Base-by-base conservation (phyloP, 2,797 vertebrate species). In the Heliangelus exortis region DNA sequence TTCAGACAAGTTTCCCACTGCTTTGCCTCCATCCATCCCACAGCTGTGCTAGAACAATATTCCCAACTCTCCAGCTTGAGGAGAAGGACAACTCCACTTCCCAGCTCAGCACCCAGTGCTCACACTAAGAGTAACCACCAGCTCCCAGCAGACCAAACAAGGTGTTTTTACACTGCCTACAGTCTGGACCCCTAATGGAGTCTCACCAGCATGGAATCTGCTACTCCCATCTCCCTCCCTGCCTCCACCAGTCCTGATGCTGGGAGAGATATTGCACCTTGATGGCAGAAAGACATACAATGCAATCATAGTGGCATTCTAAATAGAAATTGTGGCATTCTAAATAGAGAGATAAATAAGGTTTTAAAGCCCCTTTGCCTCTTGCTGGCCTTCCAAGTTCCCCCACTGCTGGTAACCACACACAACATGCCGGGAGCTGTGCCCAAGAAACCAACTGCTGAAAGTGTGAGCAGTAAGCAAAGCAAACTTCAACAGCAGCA, bases 391-490 rank as follows among this genome's bases (percentile, higher is more conserved):
- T 90, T 89, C 76, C 76, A 67, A 4, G 57, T 89, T 93, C 59
- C 67, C 55, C 33, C n/a, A 12, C 33, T 0, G 26, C 71, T 31
- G 33, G 34, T 4, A 90, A 74, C 74, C 92, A 84, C 81, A 90
- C 65, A 77, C 58, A 77, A 48, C 5, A 15, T 12, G 33, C 57
- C 0, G 1, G 90, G 82, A 94, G 84, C 77, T 76, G 63, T 57
- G 84, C 81, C 81, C 89, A 84, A 91, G 62, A 78, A 71, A 34
- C 19, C 34, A 92, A 73, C 59, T 34, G 55, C 50, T 7, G 1
- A 65, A 48, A 90, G 84, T 62, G 53, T 5, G 14, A 90, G 85
- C 81, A 94, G 75, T 90, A 96, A 96, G 81, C 63, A 77, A 90
- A 63, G 34, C 51, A 50, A 93, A 59, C 17, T 80, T 47, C 28